Percentiles rank a stretch among this genome's conserved stretches.
Conservation (phyloP, 2,888 invertebrate species). For the Stratiomys singularior region DNA sequence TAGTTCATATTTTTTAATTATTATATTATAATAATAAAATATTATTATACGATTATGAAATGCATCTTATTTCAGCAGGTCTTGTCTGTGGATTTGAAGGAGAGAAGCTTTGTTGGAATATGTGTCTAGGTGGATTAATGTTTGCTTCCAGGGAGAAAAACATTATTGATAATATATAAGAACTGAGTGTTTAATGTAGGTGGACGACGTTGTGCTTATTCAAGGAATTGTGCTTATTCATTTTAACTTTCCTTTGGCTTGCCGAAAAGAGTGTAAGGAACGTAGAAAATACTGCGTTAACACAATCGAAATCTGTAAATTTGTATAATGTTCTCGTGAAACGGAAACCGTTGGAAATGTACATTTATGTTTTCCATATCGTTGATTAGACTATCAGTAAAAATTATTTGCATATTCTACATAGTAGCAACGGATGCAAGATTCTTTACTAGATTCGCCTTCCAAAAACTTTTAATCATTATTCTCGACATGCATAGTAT, state of each 20-base stretch:
- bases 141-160: too few species aligned
- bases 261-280: not conserved
- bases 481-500: too few species aligned
- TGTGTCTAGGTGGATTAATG: too few species aligned
- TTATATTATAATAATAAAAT: conserved; percentile 41
- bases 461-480: too few species aligned
- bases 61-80: conserved; percentile 3
- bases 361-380: conserved; percentile 14
- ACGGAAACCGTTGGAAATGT: conserved; percentile 43
- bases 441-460: not conserved
- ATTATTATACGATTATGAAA: conserved; percentile 12
- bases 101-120: too few species aligned
- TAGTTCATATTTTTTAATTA: conserved; percentile 31
- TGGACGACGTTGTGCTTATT: too few species aligned
- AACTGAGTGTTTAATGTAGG: not conserved
- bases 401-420: not conserved
- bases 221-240: not conserved
- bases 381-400: not conserved
- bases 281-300: not conserved
- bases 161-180: too few species aligned
- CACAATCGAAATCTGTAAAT: conserved; percentile 24
- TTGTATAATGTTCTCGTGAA: conserved; percentile 19
- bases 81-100: not conserved
- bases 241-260: not conserved
- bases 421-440: conserved; percentile 12